Evolutionary conservation across 2,888 invertebrate species (phyloP).

Genomic region (Balanococcus diminutus): DNA sequence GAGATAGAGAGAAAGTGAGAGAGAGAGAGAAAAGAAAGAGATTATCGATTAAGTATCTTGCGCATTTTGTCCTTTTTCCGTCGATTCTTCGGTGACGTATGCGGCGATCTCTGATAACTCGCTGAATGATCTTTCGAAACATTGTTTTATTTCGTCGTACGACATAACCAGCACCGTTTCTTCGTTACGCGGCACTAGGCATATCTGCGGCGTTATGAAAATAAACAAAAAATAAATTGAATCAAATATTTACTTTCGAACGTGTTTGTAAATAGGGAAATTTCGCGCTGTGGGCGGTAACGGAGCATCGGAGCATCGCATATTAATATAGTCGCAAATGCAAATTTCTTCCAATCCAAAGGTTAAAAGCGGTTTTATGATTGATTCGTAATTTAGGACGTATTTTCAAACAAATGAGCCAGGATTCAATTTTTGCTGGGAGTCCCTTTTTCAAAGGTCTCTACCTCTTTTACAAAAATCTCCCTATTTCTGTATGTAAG

Average conservation of each 20-base stretch:
- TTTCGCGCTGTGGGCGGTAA: neutral
- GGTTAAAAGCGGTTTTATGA: too few species aligned
- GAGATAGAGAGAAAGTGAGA: neutral
- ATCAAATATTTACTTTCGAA: slow-evolving; percentile 15
- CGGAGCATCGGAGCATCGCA: neutral
- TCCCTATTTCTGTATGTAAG: too few species aligned
- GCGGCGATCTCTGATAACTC: slow-evolving; percentile 69
- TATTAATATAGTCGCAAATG: neutral
- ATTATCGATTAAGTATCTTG: slow-evolving; percentile 39
- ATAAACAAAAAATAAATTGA: slow-evolving; percentile 17
- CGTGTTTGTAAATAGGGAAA: neutral
- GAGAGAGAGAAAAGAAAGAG: neutral
- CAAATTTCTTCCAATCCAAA: too few species aligned
- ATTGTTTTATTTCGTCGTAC: slow-evolving; percentile 93
- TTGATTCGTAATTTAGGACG: too few species aligned
- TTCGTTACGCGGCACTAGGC: slow-evolving; percentile 94
- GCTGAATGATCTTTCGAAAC: slow-evolving; percentile 88
- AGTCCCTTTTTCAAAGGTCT: too few species aligned
- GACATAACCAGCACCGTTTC: slow-evolving; percentile 95
- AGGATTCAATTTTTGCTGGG: too few species aligned
- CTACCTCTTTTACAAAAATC: too few species aligned
- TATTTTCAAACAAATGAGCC: too few species aligned
- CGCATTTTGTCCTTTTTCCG: slow-evolving; percentile 42
- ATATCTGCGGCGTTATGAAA: slow-evolving; percentile 69
- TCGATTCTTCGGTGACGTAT: slow-evolving; percentile 45